These are phyloP conservation scores for Eurystomus glaucurus DNA, from an alignment of 2,797 vertebrate species.

Conservation along the genomic window DNA sequence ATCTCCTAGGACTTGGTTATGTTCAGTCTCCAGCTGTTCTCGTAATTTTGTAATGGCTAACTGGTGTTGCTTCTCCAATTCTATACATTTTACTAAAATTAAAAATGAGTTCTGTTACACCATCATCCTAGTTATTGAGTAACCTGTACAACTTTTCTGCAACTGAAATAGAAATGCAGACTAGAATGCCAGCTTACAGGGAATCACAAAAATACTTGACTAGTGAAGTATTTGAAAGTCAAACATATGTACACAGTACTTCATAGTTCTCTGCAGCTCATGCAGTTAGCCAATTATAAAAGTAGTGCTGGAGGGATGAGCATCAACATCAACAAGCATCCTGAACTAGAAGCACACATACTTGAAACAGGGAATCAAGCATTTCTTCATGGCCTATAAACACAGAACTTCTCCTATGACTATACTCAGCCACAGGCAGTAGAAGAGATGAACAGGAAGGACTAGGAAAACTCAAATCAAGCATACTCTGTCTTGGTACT, in stretches of 20 bases:
- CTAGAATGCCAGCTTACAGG: not conserved
- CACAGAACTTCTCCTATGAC: not conserved
- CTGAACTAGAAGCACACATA: not conserved
- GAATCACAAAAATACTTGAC: not conserved
- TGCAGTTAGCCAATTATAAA: not conserved
- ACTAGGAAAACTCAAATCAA: not conserved
- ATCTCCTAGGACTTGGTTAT: constrained; percentile 80
- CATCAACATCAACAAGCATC: not conserved
- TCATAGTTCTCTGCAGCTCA: not conserved
- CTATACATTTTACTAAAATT: constrained; percentile 47
- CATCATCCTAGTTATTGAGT: fast-evolving
- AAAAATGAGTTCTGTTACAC: not conserved
- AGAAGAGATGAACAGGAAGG: not conserved
- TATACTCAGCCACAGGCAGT: not conserved
- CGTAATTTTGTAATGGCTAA: constrained; percentile 74
- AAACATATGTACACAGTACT: not conserved
- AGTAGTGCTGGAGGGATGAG: not conserved
- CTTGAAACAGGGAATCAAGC: not conserved
- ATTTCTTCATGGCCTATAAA: not conserved
- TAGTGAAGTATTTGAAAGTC: not conserved
- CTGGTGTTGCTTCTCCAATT: constrained; percentile 83
- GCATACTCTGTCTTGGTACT: fast-evolving
- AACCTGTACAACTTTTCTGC: not conserved
- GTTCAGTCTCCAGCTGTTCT: constrained; percentile 79
- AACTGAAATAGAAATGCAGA: not conserved